Evolutionary conservation across 2,888 invertebrate species (phyloP).

Genomic region (Sepioteuthis lessoniana): DNA sequence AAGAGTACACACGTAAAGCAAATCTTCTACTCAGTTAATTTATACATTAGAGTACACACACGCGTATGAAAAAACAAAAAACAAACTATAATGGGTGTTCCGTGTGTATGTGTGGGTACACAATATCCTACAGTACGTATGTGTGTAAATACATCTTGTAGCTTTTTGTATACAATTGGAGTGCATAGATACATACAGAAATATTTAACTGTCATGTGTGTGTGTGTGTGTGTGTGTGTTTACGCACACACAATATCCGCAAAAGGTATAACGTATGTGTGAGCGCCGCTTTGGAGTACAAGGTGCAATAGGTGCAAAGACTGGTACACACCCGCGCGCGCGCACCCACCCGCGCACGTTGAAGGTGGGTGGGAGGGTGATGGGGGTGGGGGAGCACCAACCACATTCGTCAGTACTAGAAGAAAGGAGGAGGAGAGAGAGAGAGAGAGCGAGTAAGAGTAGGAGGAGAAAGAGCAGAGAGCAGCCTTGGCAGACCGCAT

Average conservation of each 20-base stretch:
- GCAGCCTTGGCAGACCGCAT: conserved; percentile 23
- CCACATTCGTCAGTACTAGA: not conserved
- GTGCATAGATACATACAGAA: too few relatives aligned
- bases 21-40: too few relatives aligned
- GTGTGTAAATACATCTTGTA: too few relatives aligned
- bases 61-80: too few relatives aligned
- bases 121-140: too few relatives aligned
- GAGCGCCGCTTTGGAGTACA: not conserved
- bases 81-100: too few relatives aligned
- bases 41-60: too few relatives aligned
- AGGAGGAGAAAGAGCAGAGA: not conserved
- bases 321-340: not conserved
- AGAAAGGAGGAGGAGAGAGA: not conserved
- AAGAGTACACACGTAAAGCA: too few relatives aligned
- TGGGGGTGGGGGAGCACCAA: not conserved
- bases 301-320: conserved; percentile 33
- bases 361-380: not conserved
- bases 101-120: too few relatives aligned
- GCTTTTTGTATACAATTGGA: too few relatives aligned
- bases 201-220: not conserved
- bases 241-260: too few relatives aligned
- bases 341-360: not conserved
- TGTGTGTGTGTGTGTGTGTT: not conserved
- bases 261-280: too few relatives aligned
- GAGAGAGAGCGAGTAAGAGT: not conserved